phyloP scores from a whole-genome alignment of 2,888 invertebrate genomes.

The Xanthorhoe designata region DNA sequence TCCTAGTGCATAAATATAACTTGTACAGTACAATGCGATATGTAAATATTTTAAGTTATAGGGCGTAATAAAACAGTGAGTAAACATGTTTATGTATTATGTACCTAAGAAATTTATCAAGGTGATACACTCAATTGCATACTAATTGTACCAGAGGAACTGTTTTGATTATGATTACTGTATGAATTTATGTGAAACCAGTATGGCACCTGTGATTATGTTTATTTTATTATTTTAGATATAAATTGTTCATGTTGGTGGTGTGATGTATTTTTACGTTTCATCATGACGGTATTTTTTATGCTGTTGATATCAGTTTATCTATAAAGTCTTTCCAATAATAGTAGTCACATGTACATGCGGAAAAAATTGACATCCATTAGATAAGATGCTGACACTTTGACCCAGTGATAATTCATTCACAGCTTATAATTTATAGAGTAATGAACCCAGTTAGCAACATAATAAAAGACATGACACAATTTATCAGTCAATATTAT shows the following conservation, averaged over 20 bases:
- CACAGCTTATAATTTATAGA: slow-evolving; percentile 47
- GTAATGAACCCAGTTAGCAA: slow-evolving; percentile 55
- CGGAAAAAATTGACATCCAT: slow-evolving; percentile 55
- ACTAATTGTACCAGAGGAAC: background rate
- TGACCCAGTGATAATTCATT: slow-evolving; percentile 67
- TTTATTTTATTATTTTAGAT: background rate
- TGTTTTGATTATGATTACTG: background rate
- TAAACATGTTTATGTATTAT: background rate
- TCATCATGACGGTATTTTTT: background rate
- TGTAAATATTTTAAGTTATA: slow-evolving; percentile 5
- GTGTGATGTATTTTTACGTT: background rate
- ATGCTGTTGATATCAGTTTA: background rate
- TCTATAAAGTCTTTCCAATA: background rate
- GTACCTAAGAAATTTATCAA: background rate
- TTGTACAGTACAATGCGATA: background rate
- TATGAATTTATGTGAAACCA: background rate
- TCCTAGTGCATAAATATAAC: background rate
- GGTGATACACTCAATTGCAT: background rate
- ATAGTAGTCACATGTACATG: slow-evolving; percentile 44
- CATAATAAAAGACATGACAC: slow-evolving; percentile 14
- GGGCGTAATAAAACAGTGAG: background rate
- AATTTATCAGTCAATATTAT: background rate
- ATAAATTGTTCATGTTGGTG: background rate
- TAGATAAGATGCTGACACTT: slow-evolving; percentile 61
- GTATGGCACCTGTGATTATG: background rate